Evolutionary conservation across 1,140 invertebrate species (phyloP).

Genomic region (Drosophila burlai): DNA sequence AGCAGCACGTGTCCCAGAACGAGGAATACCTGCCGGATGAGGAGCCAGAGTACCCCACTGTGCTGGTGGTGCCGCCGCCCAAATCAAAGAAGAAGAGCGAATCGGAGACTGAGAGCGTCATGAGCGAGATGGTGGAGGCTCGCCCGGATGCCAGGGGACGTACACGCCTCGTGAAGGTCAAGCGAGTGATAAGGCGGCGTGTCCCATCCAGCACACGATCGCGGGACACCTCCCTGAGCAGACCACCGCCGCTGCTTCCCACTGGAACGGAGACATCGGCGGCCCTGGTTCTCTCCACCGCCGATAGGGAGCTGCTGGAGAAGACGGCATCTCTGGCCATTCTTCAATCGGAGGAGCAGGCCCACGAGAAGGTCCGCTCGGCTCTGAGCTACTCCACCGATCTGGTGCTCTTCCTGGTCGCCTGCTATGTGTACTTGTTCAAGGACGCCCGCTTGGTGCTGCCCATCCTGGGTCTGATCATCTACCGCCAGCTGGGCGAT

Average conservation of each 20-base stretch:
- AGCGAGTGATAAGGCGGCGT: slow-evolving; percentile 69
- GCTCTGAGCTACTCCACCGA: slow-evolving; percentile 90
- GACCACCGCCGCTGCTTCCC: slow-evolving; percentile 31
- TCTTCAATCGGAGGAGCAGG: slow-evolving; percentile 86
- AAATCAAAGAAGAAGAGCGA: slow-evolving; percentile 60
- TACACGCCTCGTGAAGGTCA: slow-evolving; percentile 76
- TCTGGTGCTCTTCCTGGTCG: slow-evolving; percentile 89
- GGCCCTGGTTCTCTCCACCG: slow-evolving; percentile 44
- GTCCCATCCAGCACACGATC: slow-evolving; percentile 77
- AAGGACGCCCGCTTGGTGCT: slow-evolving; percentile 91
- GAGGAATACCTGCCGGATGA: slow-evolving; percentile 4
- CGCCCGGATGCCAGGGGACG: slow-evolving; percentile 72
- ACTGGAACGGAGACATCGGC: slow-evolving; percentile 31
- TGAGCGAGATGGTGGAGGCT: slow-evolving; percentile 76
- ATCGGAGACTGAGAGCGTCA: slow-evolving; percentile 55
- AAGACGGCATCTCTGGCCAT: slow-evolving; percentile 56
- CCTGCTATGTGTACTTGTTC: slow-evolving; percentile 92
- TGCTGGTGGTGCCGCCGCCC: slow-evolving; percentile 63
- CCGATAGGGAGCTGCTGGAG: slow-evolving; percentile 59
- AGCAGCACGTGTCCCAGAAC: neutral
- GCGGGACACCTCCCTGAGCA: slow-evolving; percentile 66
- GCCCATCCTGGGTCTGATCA: slow-evolving; percentile 90
- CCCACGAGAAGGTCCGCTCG: slow-evolving; percentile 88
- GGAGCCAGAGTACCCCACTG: slow-evolving; percentile 59
- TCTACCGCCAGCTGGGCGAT: slow-evolving; percentile 90